Evolutionary conservation across 2,797 vertebrate species (phyloP).

Genomic region (Premnoplex brunnescens): DNA sequence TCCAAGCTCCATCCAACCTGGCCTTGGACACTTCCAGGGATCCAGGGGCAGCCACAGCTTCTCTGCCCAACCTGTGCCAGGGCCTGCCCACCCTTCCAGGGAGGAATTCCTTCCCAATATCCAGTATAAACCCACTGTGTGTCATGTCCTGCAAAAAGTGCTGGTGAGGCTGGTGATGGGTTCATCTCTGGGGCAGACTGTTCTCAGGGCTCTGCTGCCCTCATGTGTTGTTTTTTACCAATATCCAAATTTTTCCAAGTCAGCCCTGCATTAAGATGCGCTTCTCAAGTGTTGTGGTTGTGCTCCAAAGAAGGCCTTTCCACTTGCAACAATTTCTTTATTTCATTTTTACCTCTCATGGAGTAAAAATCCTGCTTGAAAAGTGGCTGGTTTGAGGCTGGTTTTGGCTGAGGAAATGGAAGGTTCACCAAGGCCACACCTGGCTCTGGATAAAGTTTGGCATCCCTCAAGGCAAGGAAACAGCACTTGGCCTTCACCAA

Average conservation of each 20-base stretch:
- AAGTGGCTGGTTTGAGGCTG: neutral
- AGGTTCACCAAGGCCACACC: neutral
- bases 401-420: neutral
- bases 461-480: neutral
- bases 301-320: neutral
- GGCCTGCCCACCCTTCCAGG: rapidly evolving
- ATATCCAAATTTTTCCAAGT: neutral
- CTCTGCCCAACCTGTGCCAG: neutral
- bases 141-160: neutral
- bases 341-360: neutral
- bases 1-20: rapidly evolving
- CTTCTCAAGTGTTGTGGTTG: neutral
- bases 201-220: neutral
- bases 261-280: neutral
- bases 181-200: neutral
- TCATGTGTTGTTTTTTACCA: neutral
- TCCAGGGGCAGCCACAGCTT: neutral
- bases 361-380: neutral
- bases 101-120: neutral
- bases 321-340: neutral
- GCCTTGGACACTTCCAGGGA: neutral
- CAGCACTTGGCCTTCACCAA: neutral
- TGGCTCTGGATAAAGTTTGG: neutral
- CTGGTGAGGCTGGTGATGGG: rapidly evolving
- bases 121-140: neutral